Percentiles rank a stretch among this genome's conserved stretches.
These are phyloP conservation scores for Macrotus californicus DNA, from an alignment of 2,113 vertebrate species.

Conservation along the genomic window DNA sequence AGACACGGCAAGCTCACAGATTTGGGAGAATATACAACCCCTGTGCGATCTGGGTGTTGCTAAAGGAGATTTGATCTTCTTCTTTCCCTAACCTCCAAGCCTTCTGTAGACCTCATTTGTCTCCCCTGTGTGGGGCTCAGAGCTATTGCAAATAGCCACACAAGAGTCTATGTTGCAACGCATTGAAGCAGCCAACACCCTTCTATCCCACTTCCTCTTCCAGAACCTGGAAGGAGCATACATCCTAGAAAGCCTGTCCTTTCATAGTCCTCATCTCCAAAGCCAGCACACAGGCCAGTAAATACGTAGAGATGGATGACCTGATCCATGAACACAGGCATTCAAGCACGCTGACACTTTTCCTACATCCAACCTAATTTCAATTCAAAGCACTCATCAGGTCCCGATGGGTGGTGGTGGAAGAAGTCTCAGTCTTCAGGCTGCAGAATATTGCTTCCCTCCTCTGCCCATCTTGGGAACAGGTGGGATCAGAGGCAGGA, in stretches of 20 bases:
- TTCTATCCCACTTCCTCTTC: background rate
- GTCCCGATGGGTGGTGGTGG: background rate
- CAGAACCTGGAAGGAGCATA: background rate
- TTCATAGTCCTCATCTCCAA: background rate
- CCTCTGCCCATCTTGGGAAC: background rate
- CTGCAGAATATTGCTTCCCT: accelerated
- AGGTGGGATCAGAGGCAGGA: background rate
- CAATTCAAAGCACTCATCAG: background rate
- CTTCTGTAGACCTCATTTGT: background rate
- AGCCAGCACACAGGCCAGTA: background rate
- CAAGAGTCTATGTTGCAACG: accelerated
- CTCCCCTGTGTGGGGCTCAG: background rate
- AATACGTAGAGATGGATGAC: background rate
- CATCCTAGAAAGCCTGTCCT: background rate
- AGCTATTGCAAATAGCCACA: background rate
- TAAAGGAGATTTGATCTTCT: background rate
- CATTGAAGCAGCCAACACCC: too few species aligned
- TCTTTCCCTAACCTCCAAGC: background rate
- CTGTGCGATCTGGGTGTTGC: background rate
- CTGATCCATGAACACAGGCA: background rate
- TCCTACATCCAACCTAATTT: background rate
- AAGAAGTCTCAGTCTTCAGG: background rate
- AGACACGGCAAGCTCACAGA: background rate
- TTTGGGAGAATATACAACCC: background rate
- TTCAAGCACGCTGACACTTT: background rate